Evolutionary conservation across 2,888 invertebrate species (phyloP), one percentile per base, ranked within the genome.

Genomic region (Chironomus riparius): DNA sequence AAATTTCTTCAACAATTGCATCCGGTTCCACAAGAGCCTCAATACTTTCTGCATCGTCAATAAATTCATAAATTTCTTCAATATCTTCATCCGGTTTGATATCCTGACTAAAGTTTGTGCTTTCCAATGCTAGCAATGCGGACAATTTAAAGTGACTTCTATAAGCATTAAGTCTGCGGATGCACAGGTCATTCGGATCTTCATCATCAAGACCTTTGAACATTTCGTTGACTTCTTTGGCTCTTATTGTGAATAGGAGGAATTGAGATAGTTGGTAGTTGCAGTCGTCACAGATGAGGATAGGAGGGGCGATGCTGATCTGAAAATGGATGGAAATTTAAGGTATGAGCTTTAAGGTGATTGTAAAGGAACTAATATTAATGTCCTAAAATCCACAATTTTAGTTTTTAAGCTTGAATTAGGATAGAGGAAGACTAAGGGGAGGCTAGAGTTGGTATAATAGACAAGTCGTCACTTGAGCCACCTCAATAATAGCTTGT

Each of bases 161-260:
- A n/a, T 74, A 74, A 21, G 74, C 74, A 28, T 74, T 74, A 4
- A 74, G 47, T 47, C 74, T 3, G 3, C 4, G 3, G 3, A 68
- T 68, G 5, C 47, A 13, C 2, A 74, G n/a, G 47, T 74, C 74
- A 4, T 21, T 18, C 0, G 7, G n/a, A 18, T 47, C 28, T 28
- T 74, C 74, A 21, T 74, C 74, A 4, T 62, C 22, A 2, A 74
- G 18, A 4, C 74, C 74, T 38, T 47, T 68, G 10, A 74, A 74
- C 47, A 74, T 22, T 22, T 62, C 13, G 0, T 2, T 22, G 2
- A 68, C n/a, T 12, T n/a, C 22, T 22, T 74, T 65, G 12, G 47
- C 65, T 68, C 3, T 47, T 4, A 10, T 22, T 4, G n/a, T 62
- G 4, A 72, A 28, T 18, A 15, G 3, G 3, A 7, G 28, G 3